Evolutionary conservation across 92 coral and sea anemone species (phyloP).

Genomic region (Meandrina meandrites): DNA sequence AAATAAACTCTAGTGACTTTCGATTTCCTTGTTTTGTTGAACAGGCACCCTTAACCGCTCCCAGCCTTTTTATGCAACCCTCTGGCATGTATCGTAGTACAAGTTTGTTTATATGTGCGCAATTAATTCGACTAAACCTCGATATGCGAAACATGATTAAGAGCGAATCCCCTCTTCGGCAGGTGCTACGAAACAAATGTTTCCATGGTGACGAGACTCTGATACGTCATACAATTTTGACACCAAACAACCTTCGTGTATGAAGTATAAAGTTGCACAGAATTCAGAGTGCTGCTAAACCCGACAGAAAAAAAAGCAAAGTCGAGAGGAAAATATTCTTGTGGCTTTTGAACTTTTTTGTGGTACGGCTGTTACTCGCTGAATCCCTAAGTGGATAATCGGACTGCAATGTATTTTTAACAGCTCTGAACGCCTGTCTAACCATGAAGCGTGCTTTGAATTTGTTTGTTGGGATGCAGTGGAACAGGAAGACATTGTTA

Average conservation of each 20-base stretch:
- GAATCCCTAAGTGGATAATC: constrained; percentile 2
- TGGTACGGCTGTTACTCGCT: not conserved
- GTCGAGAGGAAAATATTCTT: not conserved
- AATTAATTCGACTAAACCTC: constrained; percentile 24
- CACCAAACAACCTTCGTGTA: constrained; percentile 32
- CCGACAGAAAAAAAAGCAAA: not conserved
- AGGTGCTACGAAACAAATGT: constrained; percentile 81
- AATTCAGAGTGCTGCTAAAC: not conserved
- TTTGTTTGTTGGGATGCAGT: constrained; percentile 40
- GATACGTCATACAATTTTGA: constrained; percentile 62
- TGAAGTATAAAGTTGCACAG: constrained; percentile 26
- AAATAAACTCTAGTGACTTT: not conserved
- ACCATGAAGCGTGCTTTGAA: constrained; percentile 35
- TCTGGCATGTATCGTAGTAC: not conserved
- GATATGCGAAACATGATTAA: not conserved
- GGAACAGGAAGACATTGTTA: constrained; percentile 19
- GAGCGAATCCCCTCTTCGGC: constrained; percentile 32
- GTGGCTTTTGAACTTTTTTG: not conserved
- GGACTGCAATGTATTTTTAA: constrained; percentile 8
- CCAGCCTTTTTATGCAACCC: not conserved
- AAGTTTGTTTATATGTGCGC: not conserved
- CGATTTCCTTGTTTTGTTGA: not conserved
- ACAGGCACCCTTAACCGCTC: not conserved
- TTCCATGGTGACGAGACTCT: constrained; percentile 57
- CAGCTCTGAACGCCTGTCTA: constrained; percentile 20